Evolutionary conservation across 2,113 vertebrate genomes (phyloP).

Genomic region (Sorex araneus): DNA sequence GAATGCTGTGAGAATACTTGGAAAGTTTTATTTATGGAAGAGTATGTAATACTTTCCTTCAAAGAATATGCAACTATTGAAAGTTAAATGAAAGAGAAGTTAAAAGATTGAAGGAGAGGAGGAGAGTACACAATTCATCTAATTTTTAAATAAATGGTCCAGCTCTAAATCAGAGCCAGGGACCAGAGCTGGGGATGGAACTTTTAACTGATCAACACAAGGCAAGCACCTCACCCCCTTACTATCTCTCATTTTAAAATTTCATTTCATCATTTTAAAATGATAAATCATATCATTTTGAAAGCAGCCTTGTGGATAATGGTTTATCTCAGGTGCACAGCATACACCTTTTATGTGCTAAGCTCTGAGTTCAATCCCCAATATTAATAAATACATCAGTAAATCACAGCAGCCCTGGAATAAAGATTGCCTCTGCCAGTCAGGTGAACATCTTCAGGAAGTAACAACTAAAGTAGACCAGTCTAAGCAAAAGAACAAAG

Average conservation of each 20-base stretch:
- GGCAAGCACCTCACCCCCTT: too few species aligned
- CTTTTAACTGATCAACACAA: too few species aligned
- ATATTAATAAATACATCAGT: too few species aligned
- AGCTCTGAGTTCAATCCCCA: too few species aligned
- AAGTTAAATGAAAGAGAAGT: slow-evolving; percentile 35
- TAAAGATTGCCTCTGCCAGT: slow-evolving; percentile 36
- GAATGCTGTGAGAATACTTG: not conserved
- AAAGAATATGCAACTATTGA: slow-evolving; percentile 50
- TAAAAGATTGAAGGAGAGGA: slow-evolving; percentile 6
- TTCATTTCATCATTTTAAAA: too few species aligned
- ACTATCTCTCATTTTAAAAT: too few species aligned
- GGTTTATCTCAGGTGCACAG: too few species aligned
- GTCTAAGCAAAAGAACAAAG: slow-evolving; percentile 47
- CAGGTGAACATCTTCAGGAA: slow-evolving; percentile 55
- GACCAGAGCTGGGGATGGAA: too few species aligned
- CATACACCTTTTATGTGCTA: too few species aligned
- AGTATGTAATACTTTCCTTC: slow-evolving; percentile 13
- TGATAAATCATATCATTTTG: not conserved
- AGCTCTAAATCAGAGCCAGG: not conserved
- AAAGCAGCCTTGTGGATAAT: not conserved
- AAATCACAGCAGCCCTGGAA: not conserved
- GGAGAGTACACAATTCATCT: not conserved
- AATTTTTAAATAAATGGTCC: slow-evolving; percentile 19
- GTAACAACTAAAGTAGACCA: slow-evolving; percentile 41
- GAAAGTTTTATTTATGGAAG: slow-evolving; percentile 47